Evolutionary conservation across 37 sponge, comb jelly and placozoan genomes (phyloP).

Genomic region (Bolinopsis microptera): DNA sequence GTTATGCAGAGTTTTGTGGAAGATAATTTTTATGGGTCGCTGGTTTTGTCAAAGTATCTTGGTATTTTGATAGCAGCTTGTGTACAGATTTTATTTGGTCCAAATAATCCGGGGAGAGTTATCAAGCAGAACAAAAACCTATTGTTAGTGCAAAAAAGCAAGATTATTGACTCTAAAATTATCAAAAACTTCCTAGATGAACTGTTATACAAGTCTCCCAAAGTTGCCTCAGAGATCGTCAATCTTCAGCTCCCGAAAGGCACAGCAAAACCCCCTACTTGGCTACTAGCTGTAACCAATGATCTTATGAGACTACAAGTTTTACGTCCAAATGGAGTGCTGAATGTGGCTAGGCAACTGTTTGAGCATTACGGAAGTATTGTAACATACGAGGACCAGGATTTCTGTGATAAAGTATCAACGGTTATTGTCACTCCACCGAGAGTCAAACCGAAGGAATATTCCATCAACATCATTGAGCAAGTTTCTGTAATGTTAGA

Average conservation of each 20-base stretch:
- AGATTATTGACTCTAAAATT: not conserved
- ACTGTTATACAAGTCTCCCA: slow-evolving; percentile 31
- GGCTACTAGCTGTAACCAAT: slow-evolving; percentile 50
- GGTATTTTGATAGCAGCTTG: slow-evolving; percentile 43
- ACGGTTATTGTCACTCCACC: slow-evolving; percentile 28
- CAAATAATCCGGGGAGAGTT: slow-evolving; percentile 28
- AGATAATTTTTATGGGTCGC: slow-evolving; percentile 23
- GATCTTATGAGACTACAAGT: slow-evolving; percentile 57
- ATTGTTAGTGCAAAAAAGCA: not conserved
- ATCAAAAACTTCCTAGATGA: slow-evolving; percentile 2
- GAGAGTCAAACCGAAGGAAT: not conserved
- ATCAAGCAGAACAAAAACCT: not conserved
- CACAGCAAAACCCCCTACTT: not conserved
- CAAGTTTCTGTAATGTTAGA: slow-evolving; percentile 3
- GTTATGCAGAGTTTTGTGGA: not conserved
- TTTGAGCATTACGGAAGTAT: slow-evolving; percentile 42
- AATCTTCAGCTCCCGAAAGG: slow-evolving; percentile 54
- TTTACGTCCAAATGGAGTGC: slow-evolving; percentile 21
- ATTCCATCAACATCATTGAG: slow-evolving; percentile 4
- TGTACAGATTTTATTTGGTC: slow-evolving; percentile 15
- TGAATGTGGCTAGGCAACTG: slow-evolving; percentile 18
- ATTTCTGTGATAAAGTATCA: slow-evolving; percentile 36
- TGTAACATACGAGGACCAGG: slow-evolving; percentile 33
- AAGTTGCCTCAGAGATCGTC: not conserved
- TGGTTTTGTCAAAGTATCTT: not conserved